Base-by-base conservation (phyloP, 2,113 vertebrate species). In the Pygoscelis adeliae region DNA sequence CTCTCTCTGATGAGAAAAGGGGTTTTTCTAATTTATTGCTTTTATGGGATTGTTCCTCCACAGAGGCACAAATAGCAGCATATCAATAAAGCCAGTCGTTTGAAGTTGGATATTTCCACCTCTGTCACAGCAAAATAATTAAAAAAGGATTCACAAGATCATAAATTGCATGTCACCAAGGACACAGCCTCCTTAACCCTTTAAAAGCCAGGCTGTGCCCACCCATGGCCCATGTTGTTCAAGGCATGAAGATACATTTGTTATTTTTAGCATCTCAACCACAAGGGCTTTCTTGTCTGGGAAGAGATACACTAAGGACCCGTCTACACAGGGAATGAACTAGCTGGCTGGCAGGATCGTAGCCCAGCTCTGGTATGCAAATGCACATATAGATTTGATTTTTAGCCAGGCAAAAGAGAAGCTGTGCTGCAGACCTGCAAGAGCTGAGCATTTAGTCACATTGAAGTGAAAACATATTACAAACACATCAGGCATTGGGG, bases 121-220 rank as follows among this genome's bases (percentile, higher is more conserved):
- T 98, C 97, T 95, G 59, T 96, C 96, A 96, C 96, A 95, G 97
- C 98, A 97, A 98, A 98, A 98, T 98, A 97, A 98, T 97, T 98
- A 98, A 98, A 98, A 98, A 97, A 97, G 97, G 98, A 98, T 98
- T 98, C 93, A 34, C 96, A 94, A 93, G 97, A 98, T 98, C 97
- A 97, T 97, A 98, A 97, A 97, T 94, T 95, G 94, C 88, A 82
- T 96, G 96, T 91, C 95, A 79, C 97, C 66, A 89, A 97, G 97
- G 92, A 94, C 96, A 79, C 86, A 76, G 46, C 92, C 50, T 66
- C 76, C 85, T 98, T 98, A 97, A 97, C 95, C 95, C 96, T 95
- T 97, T 58, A 59, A 84, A 88, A 82, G 90, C 97, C 62, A 50
- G 86, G 52, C 90, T 89, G 50, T 73, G 95, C 96, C 93, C 92